Percentiles rank a stretch among this genome's conserved stretches.
phyloP scores from a whole-genome alignment of 2,113 vertebrate genomes.

The Hydrochoerus hydrochaeris region DNA sequence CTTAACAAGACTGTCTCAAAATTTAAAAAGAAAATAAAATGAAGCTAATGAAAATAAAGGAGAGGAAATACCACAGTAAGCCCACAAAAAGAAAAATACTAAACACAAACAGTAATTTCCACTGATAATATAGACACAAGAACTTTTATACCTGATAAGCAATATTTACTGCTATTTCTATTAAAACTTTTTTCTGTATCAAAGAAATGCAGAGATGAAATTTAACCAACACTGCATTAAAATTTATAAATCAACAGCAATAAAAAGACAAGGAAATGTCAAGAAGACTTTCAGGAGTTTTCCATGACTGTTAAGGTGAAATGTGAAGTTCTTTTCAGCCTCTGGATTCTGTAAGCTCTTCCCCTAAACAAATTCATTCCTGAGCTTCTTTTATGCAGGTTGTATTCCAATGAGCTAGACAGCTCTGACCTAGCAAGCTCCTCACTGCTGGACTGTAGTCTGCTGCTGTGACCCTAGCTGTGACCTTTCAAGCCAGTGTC shows the following conservation, averaged over 20 bases:
- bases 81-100: not conserved
- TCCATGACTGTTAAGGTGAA: not conserved
- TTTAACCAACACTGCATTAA: not conserved
- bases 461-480: not conserved
- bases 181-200: not conserved
- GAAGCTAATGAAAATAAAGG: not conserved
- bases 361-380: not conserved
- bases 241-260: not conserved
- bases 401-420: not conserved
- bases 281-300: not conserved
- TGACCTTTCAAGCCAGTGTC: not conserved
- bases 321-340: not conserved
- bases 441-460: accelerated
- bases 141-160: not conserved
- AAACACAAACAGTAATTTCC: not conserved
- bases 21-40: not conserved
- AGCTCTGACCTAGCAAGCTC: not conserved
- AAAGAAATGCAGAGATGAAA: not conserved
- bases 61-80: not conserved
- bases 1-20: not conserved
- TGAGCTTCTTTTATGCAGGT: not conserved
- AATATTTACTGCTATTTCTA: not conserved
- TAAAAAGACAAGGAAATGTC: not conserved
- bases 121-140: not conserved
- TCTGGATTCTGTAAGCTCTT: not conserved